These are phyloP conservation scores for Emydocephalus ijimae DNA, from an alignment of 2,113 vertebrate species.

Conservation along the genomic window DNA sequence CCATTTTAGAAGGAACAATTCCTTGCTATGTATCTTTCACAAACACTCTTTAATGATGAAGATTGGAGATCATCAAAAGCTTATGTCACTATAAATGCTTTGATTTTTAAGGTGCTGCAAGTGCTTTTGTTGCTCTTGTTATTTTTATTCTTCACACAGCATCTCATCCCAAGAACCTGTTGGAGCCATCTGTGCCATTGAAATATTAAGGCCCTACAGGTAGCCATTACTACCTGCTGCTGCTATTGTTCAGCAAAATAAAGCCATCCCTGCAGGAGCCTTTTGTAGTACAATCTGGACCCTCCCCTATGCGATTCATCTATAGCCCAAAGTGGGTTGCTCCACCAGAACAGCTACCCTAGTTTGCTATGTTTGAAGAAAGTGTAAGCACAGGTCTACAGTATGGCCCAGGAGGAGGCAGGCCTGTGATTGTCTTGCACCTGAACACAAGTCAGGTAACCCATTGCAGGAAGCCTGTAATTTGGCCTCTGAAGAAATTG, in stretches of 20 bases:
- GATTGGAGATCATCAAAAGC: background rate
- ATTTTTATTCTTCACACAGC: background rate
- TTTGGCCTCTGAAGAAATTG: constrained; percentile 40
- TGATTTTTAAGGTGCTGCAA: background rate
- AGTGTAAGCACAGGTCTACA: constrained; percentile 6
- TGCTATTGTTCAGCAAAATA: constrained; percentile 18
- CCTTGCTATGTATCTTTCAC: background rate
- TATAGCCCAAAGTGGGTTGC: constrained; percentile 48
- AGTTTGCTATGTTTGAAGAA: constrained; percentile 38
- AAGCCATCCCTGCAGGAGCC: constrained; percentile 13
- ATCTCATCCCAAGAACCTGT: background rate
- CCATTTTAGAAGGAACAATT: background rate
- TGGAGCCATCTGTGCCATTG: constrained; percentile 25
- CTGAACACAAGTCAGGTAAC: constrained; percentile 54
- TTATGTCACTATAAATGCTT: background rate
- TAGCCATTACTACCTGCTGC: constrained; percentile 34
- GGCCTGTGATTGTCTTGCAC: constrained; percentile 42
- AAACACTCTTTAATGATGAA: background rate
- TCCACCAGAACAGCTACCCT: constrained; percentile 40
- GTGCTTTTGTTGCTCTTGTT: background rate
- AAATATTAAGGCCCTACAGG: constrained; percentile 13
- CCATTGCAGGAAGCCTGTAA: constrained; percentile 57
- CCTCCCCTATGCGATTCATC: constrained; percentile 3
- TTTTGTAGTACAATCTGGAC: background rate
- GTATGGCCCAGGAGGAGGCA: constrained; percentile 36